A percentile compares a stretch with the other conserved stretches of the same genome.
Conservation (phyloP, 1,140 invertebrate genomes). For the Rhyacophila brunnea region DNA sequence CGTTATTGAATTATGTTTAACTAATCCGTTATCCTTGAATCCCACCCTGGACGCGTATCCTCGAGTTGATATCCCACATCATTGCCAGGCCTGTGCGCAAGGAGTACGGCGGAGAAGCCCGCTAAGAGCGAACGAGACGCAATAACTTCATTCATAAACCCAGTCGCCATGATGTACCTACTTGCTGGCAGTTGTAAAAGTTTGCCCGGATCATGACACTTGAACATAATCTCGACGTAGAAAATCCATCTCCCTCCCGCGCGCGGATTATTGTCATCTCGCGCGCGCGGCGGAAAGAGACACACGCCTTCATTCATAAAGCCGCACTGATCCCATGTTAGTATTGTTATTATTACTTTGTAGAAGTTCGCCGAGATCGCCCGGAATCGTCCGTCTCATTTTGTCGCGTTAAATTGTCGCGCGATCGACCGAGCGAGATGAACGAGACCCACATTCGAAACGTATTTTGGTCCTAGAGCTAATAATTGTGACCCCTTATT, state of each 20-base stretch:
- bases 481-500: not conserved
- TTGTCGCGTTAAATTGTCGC: not conserved
- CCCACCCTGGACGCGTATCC: too few relatives aligned
- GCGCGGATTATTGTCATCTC: not conserved
- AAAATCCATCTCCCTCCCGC: not conserved
- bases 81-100: slow-evolving; percentile 1
- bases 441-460: not conserved
- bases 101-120: not conserved
- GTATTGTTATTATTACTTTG: not conserved
- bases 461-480: not conserved
- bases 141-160: slow-evolving; percentile 15
- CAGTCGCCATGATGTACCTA: not conserved
- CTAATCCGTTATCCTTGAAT: too few relatives aligned
- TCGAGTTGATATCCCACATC: too few relatives aligned
- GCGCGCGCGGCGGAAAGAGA: not conserved
- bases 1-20: too few relatives aligned
- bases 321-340: not conserved
- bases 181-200: too few relatives aligned
- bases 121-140: slow-evolving; percentile 9
- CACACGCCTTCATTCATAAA: slow-evolving; percentile 3
- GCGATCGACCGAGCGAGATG: not conserved
- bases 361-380: slow-evolving; percentile 1
- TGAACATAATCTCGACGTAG: too few relatives aligned
- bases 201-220: too few relatives aligned
- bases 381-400: not conserved